phyloP scores from a whole-genome alignment of 2,888 invertebrate species.

The Leucophora obtusa region DNA sequence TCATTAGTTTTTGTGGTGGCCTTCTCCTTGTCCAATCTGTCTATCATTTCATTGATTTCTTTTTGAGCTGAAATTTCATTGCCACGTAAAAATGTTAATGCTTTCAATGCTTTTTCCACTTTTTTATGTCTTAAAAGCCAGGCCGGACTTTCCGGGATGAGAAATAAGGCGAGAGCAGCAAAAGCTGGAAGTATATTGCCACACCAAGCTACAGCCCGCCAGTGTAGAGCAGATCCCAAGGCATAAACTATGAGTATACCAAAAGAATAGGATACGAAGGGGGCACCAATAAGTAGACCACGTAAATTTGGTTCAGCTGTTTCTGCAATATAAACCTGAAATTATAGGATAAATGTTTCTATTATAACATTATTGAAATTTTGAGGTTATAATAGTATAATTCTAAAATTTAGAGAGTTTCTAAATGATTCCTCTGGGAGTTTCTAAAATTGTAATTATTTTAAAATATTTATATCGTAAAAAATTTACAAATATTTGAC shows the following conservation, averaged over 20 bases:
- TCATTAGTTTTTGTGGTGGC: slow-evolving; percentile 73
- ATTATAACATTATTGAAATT: too few species aligned
- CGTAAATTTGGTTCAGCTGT: slow-evolving; percentile 86
- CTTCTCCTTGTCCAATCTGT: slow-evolving; percentile 82
- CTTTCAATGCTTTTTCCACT: slow-evolving; percentile 80
- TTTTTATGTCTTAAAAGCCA: slow-evolving; percentile 85
- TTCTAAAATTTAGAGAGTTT: too few species aligned
- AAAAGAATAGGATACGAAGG: slow-evolving; percentile 86
- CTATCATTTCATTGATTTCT: slow-evolving; percentile 83
- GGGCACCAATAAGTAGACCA: slow-evolving; percentile 85
- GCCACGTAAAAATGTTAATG: slow-evolving; percentile 82
- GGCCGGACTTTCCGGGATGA: slow-evolving; percentile 86
- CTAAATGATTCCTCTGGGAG: too few species aligned
- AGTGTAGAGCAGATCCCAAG: slow-evolving; percentile 84
- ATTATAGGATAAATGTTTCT: too few species aligned
- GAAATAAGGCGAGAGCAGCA: slow-evolving; percentile 82
- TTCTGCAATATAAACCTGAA: slow-evolving; percentile 87
- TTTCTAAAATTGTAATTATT: too few species aligned
- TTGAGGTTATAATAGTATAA: too few species aligned
- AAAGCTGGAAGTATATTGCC: slow-evolving; percentile 82
- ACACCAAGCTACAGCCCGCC: slow-evolving; percentile 85
- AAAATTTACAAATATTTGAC: too few species aligned
- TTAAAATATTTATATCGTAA: too few species aligned
- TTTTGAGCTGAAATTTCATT: slow-evolving; percentile 81
- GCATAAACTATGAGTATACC: slow-evolving; percentile 87